Conservation (phyloP, 2,888 invertebrate genomes). For the Cosmia trapezina region DNA sequence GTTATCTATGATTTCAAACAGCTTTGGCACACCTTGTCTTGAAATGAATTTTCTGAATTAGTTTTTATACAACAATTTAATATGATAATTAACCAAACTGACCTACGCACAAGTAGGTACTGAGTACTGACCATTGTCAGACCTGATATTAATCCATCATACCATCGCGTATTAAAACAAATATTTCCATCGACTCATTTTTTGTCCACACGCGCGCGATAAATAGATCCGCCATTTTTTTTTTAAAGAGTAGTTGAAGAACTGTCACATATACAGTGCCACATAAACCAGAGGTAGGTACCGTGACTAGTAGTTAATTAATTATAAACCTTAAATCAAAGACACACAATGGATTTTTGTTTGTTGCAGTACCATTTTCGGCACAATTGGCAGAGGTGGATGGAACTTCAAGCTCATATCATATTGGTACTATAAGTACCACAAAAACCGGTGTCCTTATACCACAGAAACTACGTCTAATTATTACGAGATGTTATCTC, state of each 20-base stretch:
- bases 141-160: slow-evolving; percentile 35
- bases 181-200: slow-evolving; percentile 21
- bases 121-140: slow-evolving; percentile 15
- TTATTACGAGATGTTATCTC: slow-evolving; percentile 61
- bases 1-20: neutral
- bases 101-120: slow-evolving; percentile 14
- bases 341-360: neutral
- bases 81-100: slow-evolving; percentile 13
- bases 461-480: slow-evolving; percentile 41
- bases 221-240: slow-evolving; percentile 32
- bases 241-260: slow-evolving; percentile 7
- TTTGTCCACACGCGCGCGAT: slow-evolving; percentile 22
- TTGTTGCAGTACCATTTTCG: slow-evolving; percentile 1
- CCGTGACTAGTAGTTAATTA: neutral
- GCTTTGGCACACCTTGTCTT: neutral
- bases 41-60: neutral
- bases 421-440: slow-evolving; percentile 16
- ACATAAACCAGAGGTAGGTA: neutral
- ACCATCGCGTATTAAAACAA: slow-evolving; percentile 15
- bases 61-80: neutral
- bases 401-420: slow-evolving; percentile 27
- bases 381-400: neutral
- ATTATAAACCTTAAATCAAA: neutral
- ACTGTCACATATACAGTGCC: slow-evolving; percentile 29
- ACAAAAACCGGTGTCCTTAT: slow-evolving; percentile 56